Evolutionary conservation across 2,113 vertebrate species (phyloP), one percentile per base, ranked within the genome.

Genomic region (Bagarius yarrelli): DNA sequence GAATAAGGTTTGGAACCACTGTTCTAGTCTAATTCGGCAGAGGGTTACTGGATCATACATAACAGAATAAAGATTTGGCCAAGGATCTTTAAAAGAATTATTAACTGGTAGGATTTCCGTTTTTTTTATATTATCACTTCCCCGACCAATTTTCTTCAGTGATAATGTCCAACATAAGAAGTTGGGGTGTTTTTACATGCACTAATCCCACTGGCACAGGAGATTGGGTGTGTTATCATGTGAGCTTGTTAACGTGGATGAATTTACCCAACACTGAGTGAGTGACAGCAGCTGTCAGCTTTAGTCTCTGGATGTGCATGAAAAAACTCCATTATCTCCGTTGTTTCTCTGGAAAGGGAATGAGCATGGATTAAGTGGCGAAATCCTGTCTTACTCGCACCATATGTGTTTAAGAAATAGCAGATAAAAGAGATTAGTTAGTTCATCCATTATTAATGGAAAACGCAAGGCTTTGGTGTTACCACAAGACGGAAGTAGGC

Each of bases 381-480:
- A 56, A 77, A 52, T 63, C 74, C 34, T 59, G 56, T 72, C 69
- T 70, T 79, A 81, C 81, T 73, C 67, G 40, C 76, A 73, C 64
- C 36, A 53, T 79, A 61, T 27, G 55, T 76, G 71, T 69, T 81
- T 60, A 69, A 76, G 52, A 67, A 78, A 67, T 61, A 25, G 70
- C 84, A 78, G 73, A 84, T 80, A 40, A 82, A 76, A 61, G 32
- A 72, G 59, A 74, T 78, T 73, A 82, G 74, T 70, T 44, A 40
- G 34, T 14, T 2, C 47, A 59, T 79, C 50, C 71, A 67, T 84
- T 78, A 70, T 84, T 83, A 75, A 85, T 75, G 76, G 21, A 16
- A 27, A 36, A 66, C 36, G 32, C 44, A 73, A 66, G n/a, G 53
- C 57, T 74, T 73, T 64, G 57, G 16, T 53, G 30, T 55, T 74